Base-by-base conservation (phyloP, 1,140 invertebrate species). In the Heliconius eleuchia region DNA sequence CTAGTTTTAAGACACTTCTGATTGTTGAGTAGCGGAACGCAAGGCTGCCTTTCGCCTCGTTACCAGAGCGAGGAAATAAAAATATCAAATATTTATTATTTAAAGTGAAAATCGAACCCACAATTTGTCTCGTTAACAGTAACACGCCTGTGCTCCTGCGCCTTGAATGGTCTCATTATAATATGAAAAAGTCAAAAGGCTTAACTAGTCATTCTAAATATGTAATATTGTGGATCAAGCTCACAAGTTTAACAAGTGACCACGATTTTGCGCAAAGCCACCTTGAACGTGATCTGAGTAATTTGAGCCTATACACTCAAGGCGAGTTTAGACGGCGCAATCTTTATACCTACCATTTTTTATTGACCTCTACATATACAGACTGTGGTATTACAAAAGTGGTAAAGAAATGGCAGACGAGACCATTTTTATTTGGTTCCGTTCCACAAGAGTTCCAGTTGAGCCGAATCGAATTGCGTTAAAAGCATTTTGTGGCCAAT, bases 261-360 rank as follows among this genome's bases (percentile, higher is more conserved):
- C 86, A 88, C 86, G 88, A 86, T 84, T 86, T 86, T 86, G 86
- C 83, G 80, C 85, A 80, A 83, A 81, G 84, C 85, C 86, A 88
- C 92, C 92, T 94, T 94, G 92, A 94, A 94, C 91, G 91, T 94
- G 92, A 93, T 92, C 88, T 86, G 87, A 88, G 92, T 92, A 92
- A 94, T 87, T 84, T 84, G 91, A 94, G 89, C 85, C 88, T 92
- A 86, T 87, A 86, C 83, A 87, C 86, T 92, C 90, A 92, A 92
- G 90, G 92, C 90, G 78, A 93, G 84, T 87, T 81, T 87, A 83
- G 82, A 89, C 86, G 85, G 85, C 84, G 82, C 86, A 78, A 85
- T 83, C 83, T 81, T 82, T 82, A 78, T 74, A 83, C 66, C 80
- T 89, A 90, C 80, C 89, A 90, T 79, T 87, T 80, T 87, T 82